These are phyloP conservation scores for Bombus haemorrhoidalis DNA, from an alignment of 1,140 invertebrate species.

Conservation along the genomic window DNA sequence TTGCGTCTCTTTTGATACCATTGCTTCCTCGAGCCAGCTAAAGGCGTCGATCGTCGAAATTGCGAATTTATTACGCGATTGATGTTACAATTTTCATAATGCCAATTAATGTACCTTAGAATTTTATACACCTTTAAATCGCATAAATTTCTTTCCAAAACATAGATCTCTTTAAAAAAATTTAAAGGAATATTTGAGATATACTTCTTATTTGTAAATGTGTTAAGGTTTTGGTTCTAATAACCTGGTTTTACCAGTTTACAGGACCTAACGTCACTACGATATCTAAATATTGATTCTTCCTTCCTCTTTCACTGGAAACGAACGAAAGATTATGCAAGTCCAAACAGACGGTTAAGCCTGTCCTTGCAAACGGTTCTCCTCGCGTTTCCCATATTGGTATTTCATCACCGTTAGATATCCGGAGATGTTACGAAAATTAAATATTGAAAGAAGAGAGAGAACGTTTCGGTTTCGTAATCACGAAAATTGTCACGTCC, in stretches of 20 bases:
- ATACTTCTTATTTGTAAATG: background rate
- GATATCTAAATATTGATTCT: slow-evolving; percentile 30
- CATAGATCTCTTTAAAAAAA: background rate
- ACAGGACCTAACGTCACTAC: background rate
- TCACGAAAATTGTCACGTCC: background rate
- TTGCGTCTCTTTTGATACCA: background rate
- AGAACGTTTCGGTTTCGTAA: background rate
- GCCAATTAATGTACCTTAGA: background rate
- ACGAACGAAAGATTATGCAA: slow-evolving; percentile 27
- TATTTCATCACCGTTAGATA: slow-evolving; percentile 43
- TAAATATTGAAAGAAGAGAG: slow-evolving; percentile 36
- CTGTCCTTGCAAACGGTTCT: slow-evolving; percentile 20
- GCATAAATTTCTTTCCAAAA: no score
- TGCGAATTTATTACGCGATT: background rate
- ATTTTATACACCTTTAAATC: no score
- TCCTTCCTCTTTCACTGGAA: slow-evolving; percentile 9
- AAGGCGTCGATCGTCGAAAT: background rate
- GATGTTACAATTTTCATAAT: background rate
- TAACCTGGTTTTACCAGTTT: background rate
- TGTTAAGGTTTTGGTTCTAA: background rate
- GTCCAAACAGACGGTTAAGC: slow-evolving; percentile 11
- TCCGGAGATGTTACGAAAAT: slow-evolving; percentile 47
- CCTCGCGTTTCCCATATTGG: slow-evolving; percentile 9
- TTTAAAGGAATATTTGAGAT: background rate
- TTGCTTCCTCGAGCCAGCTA: background rate